Base-by-base conservation (phyloP, 2,888 invertebrate genomes). In the Athalia cordata region DNA sequence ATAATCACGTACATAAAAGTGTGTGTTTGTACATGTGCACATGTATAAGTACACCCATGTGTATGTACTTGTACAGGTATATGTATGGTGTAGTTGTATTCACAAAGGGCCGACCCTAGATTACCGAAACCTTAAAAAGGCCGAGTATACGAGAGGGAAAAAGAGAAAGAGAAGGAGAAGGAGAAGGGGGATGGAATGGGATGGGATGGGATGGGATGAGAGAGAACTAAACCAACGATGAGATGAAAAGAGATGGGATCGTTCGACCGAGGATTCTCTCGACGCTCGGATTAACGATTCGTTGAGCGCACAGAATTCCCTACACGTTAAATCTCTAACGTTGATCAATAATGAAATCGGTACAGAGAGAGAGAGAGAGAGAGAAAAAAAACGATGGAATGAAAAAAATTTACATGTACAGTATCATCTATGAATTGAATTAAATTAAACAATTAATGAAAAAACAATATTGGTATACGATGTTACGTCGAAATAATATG, bases 121-220 rank as follows among this genome's bases (percentile, higher is more conserved):
- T 70, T 57, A 70, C 29, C 70, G 70, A 70, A 70, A 57, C 70
- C 55, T 70, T n/a, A 67, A 67, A 67, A 67, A 50, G 67, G 9
- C 67, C n/a, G 61, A 13, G 7, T n/a, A 11, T n/a, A 11, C 61
- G 61, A 4, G 2, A n/a, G 59, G n/a, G 11, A 59, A n/a, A 59
- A 13, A 13, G 11, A 59, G 59, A 13, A n/a, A 59, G 5, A 11
- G 11, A 59, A 5, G 59, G 9, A 49, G 65, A 65, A n/a, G 49
- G 47, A 13, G 64, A 64, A 43, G 45, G 45, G 45, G 43, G 43
- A 45, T 64, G 45, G 45, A 64, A 45, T 43, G 8, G n/a, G 64
- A 64, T 11, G 52, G 52, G 67, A 67, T 50, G 67, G 8, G 67
- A 9, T 5, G 47, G 47, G 67, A 64, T 15, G 49, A 67, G 50